Evolutionary conservation across 2,797 vertebrate species (phyloP), one percentile per base, ranked within the genome.

Genomic region (Poecile montanus): DNA sequence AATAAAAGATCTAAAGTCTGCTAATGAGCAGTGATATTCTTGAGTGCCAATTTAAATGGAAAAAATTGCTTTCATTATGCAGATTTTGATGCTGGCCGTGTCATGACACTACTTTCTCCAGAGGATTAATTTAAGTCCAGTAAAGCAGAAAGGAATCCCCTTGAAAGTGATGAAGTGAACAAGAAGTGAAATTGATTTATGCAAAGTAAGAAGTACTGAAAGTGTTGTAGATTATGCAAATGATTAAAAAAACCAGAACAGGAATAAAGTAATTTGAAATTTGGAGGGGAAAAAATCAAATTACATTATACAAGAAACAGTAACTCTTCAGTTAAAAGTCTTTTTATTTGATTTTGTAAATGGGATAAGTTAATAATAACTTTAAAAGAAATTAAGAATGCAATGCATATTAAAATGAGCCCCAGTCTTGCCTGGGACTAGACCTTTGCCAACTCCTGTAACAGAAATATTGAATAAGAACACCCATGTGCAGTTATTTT

Each of bases 111-210:
- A 84, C 87, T 95, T 96, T 78, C 92, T 96, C 95, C 78, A 76
- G 94, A 97, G 96, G 97, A 97, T 97, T 97, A 97, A 97, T 96
- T 97, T 96, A 95, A 97, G 94, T 96, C 96, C 93, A 91, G 83
- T 70, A 94, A 97, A 96, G 93, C 80, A 95, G 86, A 90, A 96
- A 70, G 94, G 54, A 95, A 93, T 96, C 63, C 84, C 67, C 92
- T 96, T 93, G 93, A 88, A 97, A 97, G 84, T 80, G 88, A 94
- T 88, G 95, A 95, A 92, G 94, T 94, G 96, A 97, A 95, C 92
- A 96, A 92, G 94, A 97, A 98, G 87, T 19, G 29, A 97, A 96
- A 97, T 95, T 96, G 96, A 97, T 97, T 97, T 97, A 97, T 97
- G 96, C 95, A 97, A 96, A 97, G 63, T 77, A 92, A 97, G 75